phyloP scores from a whole-genome alignment of 2,113 vertebrate genomes.

The Tamias sibiricus region DNA sequence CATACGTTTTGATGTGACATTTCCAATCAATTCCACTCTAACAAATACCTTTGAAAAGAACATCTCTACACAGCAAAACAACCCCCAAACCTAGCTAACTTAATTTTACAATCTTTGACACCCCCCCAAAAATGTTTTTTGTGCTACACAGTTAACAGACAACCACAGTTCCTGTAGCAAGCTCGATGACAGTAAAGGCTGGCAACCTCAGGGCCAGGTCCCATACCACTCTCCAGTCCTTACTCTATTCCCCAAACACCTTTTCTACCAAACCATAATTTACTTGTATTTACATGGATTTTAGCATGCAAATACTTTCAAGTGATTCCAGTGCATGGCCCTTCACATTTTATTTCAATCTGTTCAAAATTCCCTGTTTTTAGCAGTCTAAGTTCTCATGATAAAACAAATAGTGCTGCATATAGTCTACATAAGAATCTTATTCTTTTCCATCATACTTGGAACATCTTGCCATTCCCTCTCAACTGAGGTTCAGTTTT shows the following conservation, averaged over 20 bases:
- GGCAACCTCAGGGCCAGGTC: background rate
- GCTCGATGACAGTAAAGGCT: background rate
- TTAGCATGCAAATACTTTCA: background rate
- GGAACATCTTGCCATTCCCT: background rate
- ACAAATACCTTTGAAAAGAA: constrained; percentile 33
- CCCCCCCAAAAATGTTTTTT: background rate
- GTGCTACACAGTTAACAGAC: background rate
- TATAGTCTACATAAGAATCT: background rate
- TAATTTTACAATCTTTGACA: background rate
- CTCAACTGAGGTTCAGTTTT: background rate
- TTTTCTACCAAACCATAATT: background rate
- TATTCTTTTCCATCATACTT: background rate
- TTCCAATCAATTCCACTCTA: constrained; percentile 15
- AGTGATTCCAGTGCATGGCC: background rate
- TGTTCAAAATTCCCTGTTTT: background rate
- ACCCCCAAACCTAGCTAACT: background rate
- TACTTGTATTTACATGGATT: background rate
- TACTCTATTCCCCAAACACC: background rate
- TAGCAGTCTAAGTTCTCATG: background rate
- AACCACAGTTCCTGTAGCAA: background rate
- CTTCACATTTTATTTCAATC: background rate
- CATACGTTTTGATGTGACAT: background rate
- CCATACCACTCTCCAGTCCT: background rate
- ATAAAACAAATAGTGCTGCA: background rate
- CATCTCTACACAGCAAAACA: background rate